Evolutionary conservation across 2,113 vertebrate species (phyloP), one percentile per base, ranked within the genome.

Genomic region (Crypturellus undulatus): DNA sequence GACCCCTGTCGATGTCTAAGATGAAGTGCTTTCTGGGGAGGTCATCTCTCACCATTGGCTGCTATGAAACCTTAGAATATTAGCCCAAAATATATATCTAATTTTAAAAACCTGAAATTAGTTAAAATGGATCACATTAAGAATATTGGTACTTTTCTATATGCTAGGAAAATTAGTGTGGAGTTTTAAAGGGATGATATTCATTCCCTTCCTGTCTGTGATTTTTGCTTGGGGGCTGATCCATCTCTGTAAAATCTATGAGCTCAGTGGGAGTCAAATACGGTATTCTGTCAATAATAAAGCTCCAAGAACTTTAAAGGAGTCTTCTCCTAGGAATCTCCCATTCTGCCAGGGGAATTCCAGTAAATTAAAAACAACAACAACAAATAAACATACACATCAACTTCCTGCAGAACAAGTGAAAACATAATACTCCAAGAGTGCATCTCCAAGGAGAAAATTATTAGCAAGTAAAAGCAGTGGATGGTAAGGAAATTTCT

Each of bases 361-460:
- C 75, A 89, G 21, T 67, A 10, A 58, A 62, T 17, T 28, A 19
- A 56, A 56, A 40, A 30, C 28, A 77, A 64, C 49, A 49, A 78
- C 26, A 38, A 56, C 16, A 56, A 56, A 56, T 59, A 40, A 38
- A 14, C 32, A 70, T 22, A 76, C 90, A 40, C 15, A 92, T 64
- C 28, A 90, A 24, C 65, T 96, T 94, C 83, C 79, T 84, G 18
- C 15, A 81, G 70, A 91, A 68, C n/a, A 90, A 88, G 47, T 79
- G 38, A 71, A 94, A 94, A 64, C 26, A 83, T 26, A 78, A 78
- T 47, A n/a, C 58, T 81, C 10, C 43, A 75, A n/a, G 47, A 76
- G 8, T 78, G 34, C 25, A 68, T 5, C 60, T 15, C 19, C 47
- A 81, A 56, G 38, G 67, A 54, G 8, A 91, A 91, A 88, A 80